A percentile compares a stretch with the other conserved stretches of the same genome.
These are phyloP conservation scores for Leptopilina clavipes DNA, from an alignment of 1,140 invertebrate genomes.

Conservation along the genomic window DNA sequence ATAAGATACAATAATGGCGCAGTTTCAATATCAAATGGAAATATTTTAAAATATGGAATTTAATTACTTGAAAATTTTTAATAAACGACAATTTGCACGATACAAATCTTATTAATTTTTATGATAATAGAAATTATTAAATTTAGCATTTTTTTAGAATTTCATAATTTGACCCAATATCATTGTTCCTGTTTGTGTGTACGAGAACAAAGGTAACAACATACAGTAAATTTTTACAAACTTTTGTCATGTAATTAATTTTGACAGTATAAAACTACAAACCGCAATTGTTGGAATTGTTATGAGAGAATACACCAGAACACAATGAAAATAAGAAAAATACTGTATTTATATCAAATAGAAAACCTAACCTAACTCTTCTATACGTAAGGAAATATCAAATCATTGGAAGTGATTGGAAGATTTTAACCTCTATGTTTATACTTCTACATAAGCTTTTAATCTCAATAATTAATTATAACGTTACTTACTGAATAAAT, in stretches of 20 bases:
- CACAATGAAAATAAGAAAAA: not conserved
- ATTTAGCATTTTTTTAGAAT: not conserved
- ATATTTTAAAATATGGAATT: too few species aligned
- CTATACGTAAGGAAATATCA: too few species aligned
- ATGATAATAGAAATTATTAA: not conserved
- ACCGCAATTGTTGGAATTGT: not conserved
- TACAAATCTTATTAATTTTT: slow-evolving; percentile 1
- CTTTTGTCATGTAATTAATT: not conserved
- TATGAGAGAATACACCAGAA: not conserved
- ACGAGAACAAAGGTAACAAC: not conserved
- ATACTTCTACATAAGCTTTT: not conserved
- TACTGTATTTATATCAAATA: not conserved
- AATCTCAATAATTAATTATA: not conserved
- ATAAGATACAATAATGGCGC: too few species aligned
- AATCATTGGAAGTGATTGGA: not conserved
- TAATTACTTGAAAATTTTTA: too few species aligned
- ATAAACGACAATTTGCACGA: not conserved
- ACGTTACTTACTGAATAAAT: not conserved
- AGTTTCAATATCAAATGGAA: too few species aligned
- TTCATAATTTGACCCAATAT: not conserved
- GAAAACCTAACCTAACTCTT: not conserved
- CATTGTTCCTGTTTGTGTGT: not conserved
- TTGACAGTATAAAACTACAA: not conserved
- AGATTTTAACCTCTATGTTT: not conserved
- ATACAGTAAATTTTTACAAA: not conserved